Base-by-base conservation (phyloP, 2,113 vertebrate genomes). In the Myanophis thanlyinensis region DNA sequence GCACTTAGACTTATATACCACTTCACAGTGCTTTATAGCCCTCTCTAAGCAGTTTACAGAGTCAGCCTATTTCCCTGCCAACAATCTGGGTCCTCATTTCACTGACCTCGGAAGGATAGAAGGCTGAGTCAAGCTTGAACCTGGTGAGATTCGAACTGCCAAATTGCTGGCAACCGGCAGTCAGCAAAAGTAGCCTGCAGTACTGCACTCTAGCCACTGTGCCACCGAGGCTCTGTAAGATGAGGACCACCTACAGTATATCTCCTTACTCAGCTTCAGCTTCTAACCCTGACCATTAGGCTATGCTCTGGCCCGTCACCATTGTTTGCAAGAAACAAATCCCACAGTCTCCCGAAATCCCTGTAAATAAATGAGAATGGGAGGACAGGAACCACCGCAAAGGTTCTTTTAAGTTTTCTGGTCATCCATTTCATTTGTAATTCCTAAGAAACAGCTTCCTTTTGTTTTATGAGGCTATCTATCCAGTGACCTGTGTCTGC, bases 281-380 rank as follows among this genome's bases (percentile, higher is more conserved):
- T 93, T 91, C 27, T 92, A 91, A 93, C 9, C 13, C 44, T 90
- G 88, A 86, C 51, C 44, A 88, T 85, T 94, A 92, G 20, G 12
- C 40, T 15, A 92, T 47, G 84, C 23, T 93, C 80, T 67, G 94
- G 13, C 62, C 90, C 80, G 2, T 22, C 51, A 90, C 80, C 85
- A 91, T 91, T 91, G 94, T 53, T 46, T 95, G 56, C 59, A 46
- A 95, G 48, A 5, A 94, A 59, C 80, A 94, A 90, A 27, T 0
- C 87, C 92, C 93, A 91, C 92, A 97, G 56, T 49, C 56, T 93
- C 87, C 35, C 91, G 91, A 95, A 51, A 91, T 88, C 90, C 94
- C 89, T 13, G 51, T 53, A 48, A 96, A 95, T 94, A 94, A 94
- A 93, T 94, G 56, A 23, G 92, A 90, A 73, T 10, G 46, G 47